A percentile compares a stretch with the other conserved stretches of the same genome.
Evolutionary conservation across 2,888 invertebrate species (phyloP).

Genomic region (Xestia c-nigrum): DNA sequence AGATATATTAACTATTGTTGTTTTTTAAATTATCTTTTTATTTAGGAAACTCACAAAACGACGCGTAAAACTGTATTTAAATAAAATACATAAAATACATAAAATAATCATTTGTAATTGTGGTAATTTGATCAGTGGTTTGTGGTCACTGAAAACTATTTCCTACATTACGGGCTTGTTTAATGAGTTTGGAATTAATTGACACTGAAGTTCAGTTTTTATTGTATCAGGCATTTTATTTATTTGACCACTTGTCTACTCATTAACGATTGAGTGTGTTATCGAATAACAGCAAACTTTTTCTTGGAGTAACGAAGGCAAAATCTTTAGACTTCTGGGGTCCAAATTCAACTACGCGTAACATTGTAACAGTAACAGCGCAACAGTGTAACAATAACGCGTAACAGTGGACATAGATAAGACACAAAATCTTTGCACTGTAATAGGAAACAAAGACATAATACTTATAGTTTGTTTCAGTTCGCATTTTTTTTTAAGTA

Average conservation of each 20-base stretch:
- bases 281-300: background rate
- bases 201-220: background rate
- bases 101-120: constrained; percentile 5
- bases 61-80: background rate
- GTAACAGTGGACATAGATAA: no score
- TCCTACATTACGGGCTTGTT: background rate
- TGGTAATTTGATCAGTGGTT: background rate
- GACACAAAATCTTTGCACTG: background rate
- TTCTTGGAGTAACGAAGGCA: background rate
- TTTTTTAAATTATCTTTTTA: background rate
- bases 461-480: background rate
- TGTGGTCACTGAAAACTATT: constrained; percentile 1
- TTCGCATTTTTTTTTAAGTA: background rate
- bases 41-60: background rate
- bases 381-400: no score
- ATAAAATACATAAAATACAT: background rate
- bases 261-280: background rate
- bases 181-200: constrained; percentile 24
- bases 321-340: background rate
- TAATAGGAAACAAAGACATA: background rate
- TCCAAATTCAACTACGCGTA: background rate
- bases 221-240: background rate
- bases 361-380: no score
- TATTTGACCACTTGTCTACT: background rate
- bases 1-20: background rate